Conservation (phyloP, 1,140 invertebrate genomes). For the Lepidostoma basale region DNA sequence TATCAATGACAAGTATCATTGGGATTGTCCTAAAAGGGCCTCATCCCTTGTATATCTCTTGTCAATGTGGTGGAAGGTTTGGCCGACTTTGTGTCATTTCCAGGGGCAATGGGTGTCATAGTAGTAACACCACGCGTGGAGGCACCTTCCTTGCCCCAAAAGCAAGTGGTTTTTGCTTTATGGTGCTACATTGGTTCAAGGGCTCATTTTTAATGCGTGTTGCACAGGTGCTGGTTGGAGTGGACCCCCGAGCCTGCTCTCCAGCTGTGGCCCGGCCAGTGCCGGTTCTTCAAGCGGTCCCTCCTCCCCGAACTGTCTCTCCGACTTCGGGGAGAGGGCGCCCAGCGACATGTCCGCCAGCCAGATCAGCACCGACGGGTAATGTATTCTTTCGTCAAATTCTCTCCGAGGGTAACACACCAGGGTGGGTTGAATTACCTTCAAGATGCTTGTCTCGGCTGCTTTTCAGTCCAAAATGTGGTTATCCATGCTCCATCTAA, state of each 20-base stretch:
- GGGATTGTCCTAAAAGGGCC: not conserved
- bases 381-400: slow-evolving; percentile 17
- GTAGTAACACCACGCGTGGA: too few relatives aligned
- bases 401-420: too few relatives aligned
- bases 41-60: not conserved
- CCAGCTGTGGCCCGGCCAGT: slow-evolving; percentile 54
- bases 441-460: too few relatives aligned
- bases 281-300: slow-evolving; percentile 57
- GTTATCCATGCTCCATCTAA: too few relatives aligned
- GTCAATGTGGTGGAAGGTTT: too few relatives aligned
- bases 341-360: slow-evolving; percentile 68
- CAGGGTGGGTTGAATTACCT: too few relatives aligned
- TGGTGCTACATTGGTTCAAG: not conserved
- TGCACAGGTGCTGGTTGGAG: slow-evolving; percentile 63
- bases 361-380: slow-evolving; percentile 64
- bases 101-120: too few relatives aligned
- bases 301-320: slow-evolving; percentile 60
- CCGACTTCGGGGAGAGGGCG: slow-evolving; percentile 57
- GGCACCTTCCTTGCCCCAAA: too few relatives aligned
- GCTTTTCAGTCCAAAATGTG: too few relatives aligned
- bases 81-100: too few relatives aligned
- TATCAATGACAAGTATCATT: too few relatives aligned
- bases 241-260: slow-evolving; percentile 66
- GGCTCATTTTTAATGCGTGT: too few relatives aligned
- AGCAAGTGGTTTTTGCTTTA: not conserved